Evolutionary conservation across 2,113 vertebrate genomes (phyloP), one percentile per base, ranked within the genome.

Genomic region (Propithecus coquereli): DNA sequence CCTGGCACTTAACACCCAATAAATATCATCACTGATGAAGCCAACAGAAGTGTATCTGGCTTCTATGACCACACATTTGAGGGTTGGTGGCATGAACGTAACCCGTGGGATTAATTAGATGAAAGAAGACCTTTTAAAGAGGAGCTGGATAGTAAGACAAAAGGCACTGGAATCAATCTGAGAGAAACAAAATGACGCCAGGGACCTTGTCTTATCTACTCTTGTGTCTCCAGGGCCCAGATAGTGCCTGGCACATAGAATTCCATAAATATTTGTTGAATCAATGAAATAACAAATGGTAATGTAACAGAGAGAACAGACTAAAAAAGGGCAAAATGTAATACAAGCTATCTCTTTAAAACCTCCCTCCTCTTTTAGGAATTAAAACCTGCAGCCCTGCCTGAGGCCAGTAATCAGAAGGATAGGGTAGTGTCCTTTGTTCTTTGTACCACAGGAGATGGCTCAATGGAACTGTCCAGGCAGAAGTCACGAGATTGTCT

Each of bases 91-190:
- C 20, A 40, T 61, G 61, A 91, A 95, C 23, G 92, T 66, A 90
- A 22, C 43, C 68, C 63, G 0, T 43, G 57, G 74, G 10, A 57
- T 74, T 87, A 65, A 82, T 61, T 71, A 90, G 30, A 82, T 74
- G 30, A 95, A 93, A 90, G 34, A 54, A 12, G 23, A 73, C 0
- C 22, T 94, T 92, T 94, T 66, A 76, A 76, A 97, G 76, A 93
- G n/a, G 76, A 22, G 9, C 27, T 76, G 74, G 63, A 47, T 61
- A 1, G 1, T 89, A 90, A 73, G n/a, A 96, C 71, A 91, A 87
- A 92, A 68, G 37, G 32, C 17, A 45, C 10, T 65, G 8, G 40
- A 61, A 81, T 74, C 37, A 87, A 88, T 57, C 47, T 77, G n/a
- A 79, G 20, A 94, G 13, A 93, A 83, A 95, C 30, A 74, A 87